Conservation (phyloP, 2,888 invertebrate genomes). For the Ferrisia virgata region DNA sequence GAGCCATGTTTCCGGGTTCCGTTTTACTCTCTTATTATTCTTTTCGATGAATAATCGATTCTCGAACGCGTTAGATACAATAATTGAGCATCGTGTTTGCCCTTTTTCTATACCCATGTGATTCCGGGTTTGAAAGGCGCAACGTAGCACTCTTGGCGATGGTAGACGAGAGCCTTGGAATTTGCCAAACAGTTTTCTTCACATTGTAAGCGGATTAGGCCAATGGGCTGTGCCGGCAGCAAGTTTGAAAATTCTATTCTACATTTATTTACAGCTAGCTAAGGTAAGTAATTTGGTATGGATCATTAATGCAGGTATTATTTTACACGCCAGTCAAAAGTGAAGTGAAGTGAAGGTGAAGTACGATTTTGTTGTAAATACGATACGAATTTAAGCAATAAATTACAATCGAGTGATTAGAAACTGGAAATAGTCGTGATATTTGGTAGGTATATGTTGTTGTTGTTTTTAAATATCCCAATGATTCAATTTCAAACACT, state of each 20-base stretch:
- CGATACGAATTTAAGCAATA: too few species aligned
- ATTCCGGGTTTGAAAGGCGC: constrained; percentile 25
- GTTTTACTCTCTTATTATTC: neutral
- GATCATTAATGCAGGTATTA: neutral
- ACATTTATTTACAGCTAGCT: neutral
- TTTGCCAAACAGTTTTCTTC: neutral
- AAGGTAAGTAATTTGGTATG: neutral
- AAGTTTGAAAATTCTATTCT: neutral
- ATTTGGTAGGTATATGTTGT: too few species aligned
- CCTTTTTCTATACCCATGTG: constrained; percentile 11
- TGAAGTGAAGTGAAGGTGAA: too few species aligned
- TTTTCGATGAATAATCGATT: constrained; percentile 4
- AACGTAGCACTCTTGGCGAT: neutral
- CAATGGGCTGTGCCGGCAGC: constrained; percentile 1
- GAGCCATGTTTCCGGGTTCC: constrained; percentile 3
- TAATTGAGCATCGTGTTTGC: neutral
- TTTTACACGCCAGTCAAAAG: neutral
- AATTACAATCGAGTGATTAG: too few species aligned
- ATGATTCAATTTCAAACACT: too few species aligned
- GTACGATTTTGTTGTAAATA: too few species aligned
- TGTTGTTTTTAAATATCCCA: too few species aligned
- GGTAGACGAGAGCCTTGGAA: neutral
- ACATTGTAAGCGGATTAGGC: neutral
- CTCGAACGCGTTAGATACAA: neutral
- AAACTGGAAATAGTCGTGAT: too few species aligned